Evolutionary conservation across 2,888 invertebrate species (phyloP).

Genomic region (Polymixis lichenea): DNA sequence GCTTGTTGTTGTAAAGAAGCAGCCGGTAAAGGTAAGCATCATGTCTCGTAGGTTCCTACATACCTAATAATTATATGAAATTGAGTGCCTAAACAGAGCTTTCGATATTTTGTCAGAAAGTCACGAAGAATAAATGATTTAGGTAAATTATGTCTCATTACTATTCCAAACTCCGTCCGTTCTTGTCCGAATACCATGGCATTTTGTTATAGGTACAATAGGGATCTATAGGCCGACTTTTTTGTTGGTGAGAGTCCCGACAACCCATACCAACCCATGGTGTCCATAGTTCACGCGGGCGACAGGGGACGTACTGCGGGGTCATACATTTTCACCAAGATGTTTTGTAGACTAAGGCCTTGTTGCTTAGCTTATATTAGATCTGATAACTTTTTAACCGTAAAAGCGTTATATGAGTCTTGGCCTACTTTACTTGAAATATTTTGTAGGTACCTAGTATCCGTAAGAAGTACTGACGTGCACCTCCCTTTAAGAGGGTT

Average conservation of each 20-base stretch:
- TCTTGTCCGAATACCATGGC: not conserved
- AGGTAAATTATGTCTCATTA: not conserved
- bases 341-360: not conserved
- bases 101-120: not conserved
- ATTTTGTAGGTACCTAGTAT: not conserved
- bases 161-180: not conserved
- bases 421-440: not conserved
- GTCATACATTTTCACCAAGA: not conserved
- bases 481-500: no score
- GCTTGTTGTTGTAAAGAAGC: conserved; percentile 67
- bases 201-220: not conserved
- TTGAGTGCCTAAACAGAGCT: not conserved
- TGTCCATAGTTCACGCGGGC: not conserved
- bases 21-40: conserved; percentile 55
- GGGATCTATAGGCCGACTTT: not conserved
- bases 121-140: not conserved
- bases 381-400: not conserved
- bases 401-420: not conserved
- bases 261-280: no score
- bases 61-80: not conserved
- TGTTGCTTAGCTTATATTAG: not conserved
- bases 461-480: no score
- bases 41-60: conserved; percentile 1
- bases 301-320: not conserved
- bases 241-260: not conserved